Evolutionary conservation across 2,113 vertebrate species (phyloP).

Genomic region (Phocoena phocoena): DNA sequence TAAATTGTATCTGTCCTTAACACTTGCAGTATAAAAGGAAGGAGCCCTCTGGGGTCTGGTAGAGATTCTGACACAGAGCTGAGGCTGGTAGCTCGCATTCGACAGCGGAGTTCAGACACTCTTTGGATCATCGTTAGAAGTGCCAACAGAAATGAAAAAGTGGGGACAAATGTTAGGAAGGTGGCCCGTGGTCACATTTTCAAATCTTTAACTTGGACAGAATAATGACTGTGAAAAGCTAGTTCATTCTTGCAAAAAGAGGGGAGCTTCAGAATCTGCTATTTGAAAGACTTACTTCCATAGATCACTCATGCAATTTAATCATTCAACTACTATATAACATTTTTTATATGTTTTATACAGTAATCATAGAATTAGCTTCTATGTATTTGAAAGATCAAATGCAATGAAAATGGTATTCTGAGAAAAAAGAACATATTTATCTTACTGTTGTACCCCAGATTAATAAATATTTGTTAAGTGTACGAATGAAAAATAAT

Average conservation of each 20-base stretch:
- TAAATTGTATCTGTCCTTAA: neutral
- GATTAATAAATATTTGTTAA: constrained; percentile 26
- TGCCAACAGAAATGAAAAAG: neutral
- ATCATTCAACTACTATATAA: neutral
- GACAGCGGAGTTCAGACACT: neutral
- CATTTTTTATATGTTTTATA: neutral
- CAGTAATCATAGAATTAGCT: neutral
- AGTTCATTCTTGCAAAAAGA: neutral
- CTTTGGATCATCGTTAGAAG: neutral
- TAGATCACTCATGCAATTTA: neutral
- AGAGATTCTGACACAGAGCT: neutral
- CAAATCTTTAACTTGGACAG: neutral
- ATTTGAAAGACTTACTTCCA: neutral
- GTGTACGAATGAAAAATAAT: neutral
- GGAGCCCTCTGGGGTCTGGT: neutral
- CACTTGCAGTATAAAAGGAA: neutral
- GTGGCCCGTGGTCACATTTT: neutral
- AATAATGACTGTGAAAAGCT: neutral
- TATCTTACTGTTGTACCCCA: neutral
- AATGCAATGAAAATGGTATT: neutral
- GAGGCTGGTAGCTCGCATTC: neutral
- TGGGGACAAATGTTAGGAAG: neutral
- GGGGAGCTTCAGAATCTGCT: neutral
- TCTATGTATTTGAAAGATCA: constrained; percentile 32
- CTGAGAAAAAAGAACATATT: neutral